Evolutionary conservation across 2,888 invertebrate genomes (phyloP).

Genomic region (Amorpha juglandis): DNA sequence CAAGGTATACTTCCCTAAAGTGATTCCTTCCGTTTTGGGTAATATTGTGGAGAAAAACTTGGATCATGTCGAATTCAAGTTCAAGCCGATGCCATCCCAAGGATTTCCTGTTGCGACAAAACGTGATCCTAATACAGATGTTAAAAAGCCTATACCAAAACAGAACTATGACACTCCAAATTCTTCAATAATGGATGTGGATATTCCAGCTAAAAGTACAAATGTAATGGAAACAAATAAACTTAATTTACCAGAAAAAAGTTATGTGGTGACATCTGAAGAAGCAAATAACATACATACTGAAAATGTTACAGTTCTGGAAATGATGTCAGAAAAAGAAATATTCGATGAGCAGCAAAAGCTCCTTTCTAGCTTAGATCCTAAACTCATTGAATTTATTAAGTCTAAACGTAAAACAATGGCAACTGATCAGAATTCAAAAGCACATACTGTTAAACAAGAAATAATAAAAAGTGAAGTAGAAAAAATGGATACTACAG

Average conservation of each 20-base stretch:
- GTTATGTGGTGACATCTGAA: slow-evolving; percentile 75
- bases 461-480: slow-evolving; percentile 26
- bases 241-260: slow-evolving; percentile 62
- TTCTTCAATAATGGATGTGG: slow-evolving; percentile 57
- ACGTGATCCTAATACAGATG: slow-evolving; percentile 57
- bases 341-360: slow-evolving; percentile 89
- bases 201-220: slow-evolving; percentile 44
- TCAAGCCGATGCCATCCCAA: slow-evolving; percentile 58
- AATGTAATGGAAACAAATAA: slow-evolving; percentile 30
- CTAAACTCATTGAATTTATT: slow-evolving; percentile 87
- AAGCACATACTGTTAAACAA: slow-evolving; percentile 4
- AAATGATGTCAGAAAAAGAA: slow-evolving; percentile 88
- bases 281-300: slow-evolving; percentile 87
- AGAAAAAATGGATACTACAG: slow-evolving; percentile 60
- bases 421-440: slow-evolving; percentile 12
- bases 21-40: slow-evolving; percentile 76
- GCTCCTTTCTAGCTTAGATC: slow-evolving; percentile 86
- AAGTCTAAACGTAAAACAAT: slow-evolving; percentile 56
- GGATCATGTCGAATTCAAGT: slow-evolving; percentile 45
- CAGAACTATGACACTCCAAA: slow-evolving; percentile 60
- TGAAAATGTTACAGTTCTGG: slow-evolving; percentile 88
- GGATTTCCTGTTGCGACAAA: slow-evolving; percentile 82
- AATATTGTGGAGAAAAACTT: slow-evolving; percentile 83
- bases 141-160: slow-evolving; percentile 79
- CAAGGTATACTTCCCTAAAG: slow-evolving; percentile 74